Percentiles rank a stretch among this genome's conserved stretches.
Conservation (phyloP, 2,888 invertebrate species). For the Agrenia bidenticulata region DNA sequence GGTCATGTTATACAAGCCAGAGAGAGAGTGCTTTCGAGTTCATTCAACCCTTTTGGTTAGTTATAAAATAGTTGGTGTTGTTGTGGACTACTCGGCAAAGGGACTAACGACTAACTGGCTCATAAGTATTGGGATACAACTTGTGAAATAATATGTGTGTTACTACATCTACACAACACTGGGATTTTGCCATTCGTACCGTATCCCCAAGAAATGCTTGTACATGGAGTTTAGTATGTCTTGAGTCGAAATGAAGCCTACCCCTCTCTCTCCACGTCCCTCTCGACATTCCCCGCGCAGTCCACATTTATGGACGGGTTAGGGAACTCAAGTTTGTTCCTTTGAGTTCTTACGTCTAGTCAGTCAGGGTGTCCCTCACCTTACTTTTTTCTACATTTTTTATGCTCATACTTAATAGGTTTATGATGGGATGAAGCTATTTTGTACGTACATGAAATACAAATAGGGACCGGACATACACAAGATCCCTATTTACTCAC, state of each 20-base stretch:
- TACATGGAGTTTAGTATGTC: constrained; percentile 24
- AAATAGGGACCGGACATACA: too few relatives aligned
- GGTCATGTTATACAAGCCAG: constrained; percentile 20
- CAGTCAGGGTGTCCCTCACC: constrained; percentile 12
- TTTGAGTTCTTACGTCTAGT: constrained; percentile 1
- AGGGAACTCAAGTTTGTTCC: constrained; percentile 14
- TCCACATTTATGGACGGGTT: constrained; percentile 4
- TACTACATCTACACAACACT: constrained; percentile 12
- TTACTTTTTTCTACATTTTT: constrained; percentile 1
- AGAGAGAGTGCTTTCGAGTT: constrained; percentile 21
- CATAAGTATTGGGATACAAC: background rate
- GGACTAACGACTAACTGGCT: too few relatives aligned
- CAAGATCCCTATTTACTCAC: too few relatives aligned
- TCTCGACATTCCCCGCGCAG: too few relatives aligned
- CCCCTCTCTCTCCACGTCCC: background rate
- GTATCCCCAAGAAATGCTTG: background rate
- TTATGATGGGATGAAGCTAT: too few relatives aligned
- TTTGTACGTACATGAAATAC: too few relatives aligned
- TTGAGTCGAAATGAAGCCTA: constrained; percentile 12
- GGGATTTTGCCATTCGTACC: background rate
- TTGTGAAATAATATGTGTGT: constrained; percentile 20
- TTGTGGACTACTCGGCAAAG: too few relatives aligned
- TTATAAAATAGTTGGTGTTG: too few relatives aligned
- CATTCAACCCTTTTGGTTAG: constrained; percentile 17
- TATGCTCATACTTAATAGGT: too few relatives aligned